Conservation (phyloP, 2,113 vertebrate species). For the Petromus typicus region DNA sequence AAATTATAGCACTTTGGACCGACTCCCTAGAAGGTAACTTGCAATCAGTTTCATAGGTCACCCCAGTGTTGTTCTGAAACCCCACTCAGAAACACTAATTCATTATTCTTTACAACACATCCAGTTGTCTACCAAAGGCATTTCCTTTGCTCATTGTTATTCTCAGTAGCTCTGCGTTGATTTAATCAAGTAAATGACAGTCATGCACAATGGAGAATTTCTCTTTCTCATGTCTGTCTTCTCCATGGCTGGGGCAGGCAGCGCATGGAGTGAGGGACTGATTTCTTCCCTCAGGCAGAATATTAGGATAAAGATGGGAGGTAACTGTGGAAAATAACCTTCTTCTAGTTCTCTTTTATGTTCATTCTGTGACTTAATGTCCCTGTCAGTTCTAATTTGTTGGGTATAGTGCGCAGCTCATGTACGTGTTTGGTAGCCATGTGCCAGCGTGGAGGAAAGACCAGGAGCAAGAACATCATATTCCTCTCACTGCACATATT, state of each 20-base stretch:
- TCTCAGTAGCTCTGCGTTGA: not conserved
- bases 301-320: not conserved
- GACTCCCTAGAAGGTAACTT: not conserved
- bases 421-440: no score
- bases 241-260: rapidly evolving
- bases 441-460: no score
- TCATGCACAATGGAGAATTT: not conserved
- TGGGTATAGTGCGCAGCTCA: not conserved
- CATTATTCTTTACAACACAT: not conserved
- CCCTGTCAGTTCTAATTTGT: not conserved
- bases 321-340: not conserved
- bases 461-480: not conserved
- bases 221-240: not conserved
- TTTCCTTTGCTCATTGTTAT: not conserved
- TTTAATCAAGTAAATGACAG: not conserved
- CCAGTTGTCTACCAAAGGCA: not conserved
- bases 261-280: not conserved
- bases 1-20: not conserved
- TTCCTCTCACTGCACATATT: not conserved
- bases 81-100: not conserved
- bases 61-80: not conserved
- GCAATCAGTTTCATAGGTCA: not conserved
- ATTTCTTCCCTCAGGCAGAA: not conserved
- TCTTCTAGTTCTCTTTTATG: not conserved
- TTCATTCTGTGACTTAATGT: not conserved